phyloP scores from a whole-genome alignment of 2,888 invertebrate genomes.

The Lasioglossum malachurum region DNA sequence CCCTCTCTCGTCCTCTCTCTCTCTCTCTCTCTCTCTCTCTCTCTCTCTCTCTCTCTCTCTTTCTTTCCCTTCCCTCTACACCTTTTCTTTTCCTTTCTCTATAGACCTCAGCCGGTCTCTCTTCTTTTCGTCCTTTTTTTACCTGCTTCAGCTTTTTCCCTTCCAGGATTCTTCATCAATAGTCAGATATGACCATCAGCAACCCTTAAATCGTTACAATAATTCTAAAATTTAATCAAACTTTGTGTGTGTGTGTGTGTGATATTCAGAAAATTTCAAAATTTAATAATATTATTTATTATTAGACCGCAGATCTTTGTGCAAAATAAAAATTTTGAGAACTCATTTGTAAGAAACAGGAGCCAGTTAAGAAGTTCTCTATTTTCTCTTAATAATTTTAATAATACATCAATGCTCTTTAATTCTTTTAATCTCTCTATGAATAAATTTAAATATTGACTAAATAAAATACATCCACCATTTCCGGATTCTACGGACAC shows the following conservation, averaged over 20 bases:
- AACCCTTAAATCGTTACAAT: slow-evolving; percentile 8
- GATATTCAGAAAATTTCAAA: not conserved
- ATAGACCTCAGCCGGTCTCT: slow-evolving; percentile 14
- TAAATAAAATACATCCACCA: not conserved
- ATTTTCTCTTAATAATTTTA: not conserved
- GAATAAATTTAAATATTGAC: not conserved
- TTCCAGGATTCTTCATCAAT: slow-evolving; percentile 31
- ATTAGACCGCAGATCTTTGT: not conserved
- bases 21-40: not conserved
- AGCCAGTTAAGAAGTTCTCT: not conserved
- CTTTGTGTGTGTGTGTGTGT: too few species aligned
- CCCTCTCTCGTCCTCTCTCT: not conserved
- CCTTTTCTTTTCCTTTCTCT: slow-evolving; percentile 23
- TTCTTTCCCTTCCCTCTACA: slow-evolving; percentile 11
- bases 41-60: not conserved
- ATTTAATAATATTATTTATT: not conserved
- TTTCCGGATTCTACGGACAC: not conserved
- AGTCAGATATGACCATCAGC: slow-evolving; percentile 33
- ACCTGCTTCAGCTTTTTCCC: slow-evolving; percentile 17
- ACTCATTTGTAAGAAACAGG: not conserved
- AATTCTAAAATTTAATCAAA: not conserved
- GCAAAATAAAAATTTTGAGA: not conserved
- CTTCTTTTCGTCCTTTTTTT: slow-evolving; percentile 12
- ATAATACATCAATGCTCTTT: too few species aligned
- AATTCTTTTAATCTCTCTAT: not conserved